These are phyloP conservation scores for Callochromis pleurospilus DNA, from an alignment of 2,113 vertebrate genomes.

Conservation along the genomic window DNA sequence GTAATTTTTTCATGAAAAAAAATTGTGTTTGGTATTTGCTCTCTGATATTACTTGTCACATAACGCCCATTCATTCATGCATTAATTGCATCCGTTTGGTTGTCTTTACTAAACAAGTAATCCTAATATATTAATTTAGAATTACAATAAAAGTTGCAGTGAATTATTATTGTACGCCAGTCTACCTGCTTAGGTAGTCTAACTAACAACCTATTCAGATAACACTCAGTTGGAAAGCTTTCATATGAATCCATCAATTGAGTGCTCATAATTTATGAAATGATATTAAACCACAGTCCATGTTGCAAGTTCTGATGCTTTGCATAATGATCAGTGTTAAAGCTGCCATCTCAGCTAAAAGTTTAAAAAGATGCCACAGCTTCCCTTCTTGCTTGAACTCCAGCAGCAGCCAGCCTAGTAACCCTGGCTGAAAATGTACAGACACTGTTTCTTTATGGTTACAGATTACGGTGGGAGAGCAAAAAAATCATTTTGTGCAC, in stretches of 20 bases:
- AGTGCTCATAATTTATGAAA: neutral
- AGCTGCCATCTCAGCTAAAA: neutral
- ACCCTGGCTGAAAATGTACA: neutral
- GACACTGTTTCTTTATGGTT: neutral
- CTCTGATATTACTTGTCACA: neutral
- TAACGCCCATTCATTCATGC: neutral
- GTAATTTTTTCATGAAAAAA: neutral
- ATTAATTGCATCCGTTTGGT: neutral
- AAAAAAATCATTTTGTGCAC: slow-evolving; percentile 24
- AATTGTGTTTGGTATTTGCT: neutral
- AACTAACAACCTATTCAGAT: neutral
- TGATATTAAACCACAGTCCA: neutral
- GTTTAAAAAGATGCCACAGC: accelerated
- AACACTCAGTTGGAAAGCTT: neutral
- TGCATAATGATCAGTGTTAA: neutral
- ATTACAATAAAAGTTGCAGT: neutral
- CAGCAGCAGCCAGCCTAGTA: neutral
- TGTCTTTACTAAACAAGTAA: neutral
- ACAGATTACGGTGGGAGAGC: neutral
- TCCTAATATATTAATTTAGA: neutral
- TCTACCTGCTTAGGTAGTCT: neutral
- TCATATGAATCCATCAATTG: neutral
- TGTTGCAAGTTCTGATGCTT: neutral
- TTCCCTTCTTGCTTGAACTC: neutral
- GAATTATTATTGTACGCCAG: neutral